Evolutionary conservation across 2,888 invertebrate species (phyloP).

Genomic region (Rhogogaster chlorosoma): DNA sequence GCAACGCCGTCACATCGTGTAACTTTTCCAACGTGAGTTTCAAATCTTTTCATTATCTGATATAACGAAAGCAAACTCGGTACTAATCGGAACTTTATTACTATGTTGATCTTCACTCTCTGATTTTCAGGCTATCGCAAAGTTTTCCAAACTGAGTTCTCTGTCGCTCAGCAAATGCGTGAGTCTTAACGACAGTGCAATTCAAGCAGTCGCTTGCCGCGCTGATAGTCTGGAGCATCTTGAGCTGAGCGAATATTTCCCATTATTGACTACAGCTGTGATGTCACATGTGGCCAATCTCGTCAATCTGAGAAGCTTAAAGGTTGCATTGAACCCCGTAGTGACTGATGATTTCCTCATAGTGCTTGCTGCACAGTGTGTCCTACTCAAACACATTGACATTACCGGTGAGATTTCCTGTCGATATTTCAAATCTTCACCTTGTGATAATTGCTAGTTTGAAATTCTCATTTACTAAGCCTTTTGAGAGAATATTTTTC

Average conservation of each 20-base stretch:
- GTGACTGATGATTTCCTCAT: slow-evolving; percentile 80
- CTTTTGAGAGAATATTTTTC: slow-evolving; percentile 13
- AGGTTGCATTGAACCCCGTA: slow-evolving; percentile 78
- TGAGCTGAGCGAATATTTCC: slow-evolving; percentile 66
- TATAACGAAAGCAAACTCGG: background rate
- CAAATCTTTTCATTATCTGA: background rate
- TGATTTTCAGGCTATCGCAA: slow-evolving; percentile 63
- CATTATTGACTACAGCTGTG: slow-evolving; percentile 70
- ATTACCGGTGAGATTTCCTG: slow-evolving; percentile 62
- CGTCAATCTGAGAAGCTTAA: slow-evolving; percentile 77
- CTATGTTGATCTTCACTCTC: slow-evolving; percentile 1
- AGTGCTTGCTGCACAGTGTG: slow-evolving; percentile 75
- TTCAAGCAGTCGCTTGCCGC: slow-evolving; percentile 64
- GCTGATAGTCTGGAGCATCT: slow-evolving; percentile 64
- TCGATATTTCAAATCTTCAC: background rate
- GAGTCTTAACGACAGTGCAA: slow-evolving; percentile 61
- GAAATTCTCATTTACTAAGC: background rate
- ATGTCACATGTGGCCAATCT: slow-evolving; percentile 76
- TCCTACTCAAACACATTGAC: slow-evolving; percentile 64
- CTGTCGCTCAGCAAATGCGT: slow-evolving; percentile 65
- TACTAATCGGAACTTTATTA: background rate
- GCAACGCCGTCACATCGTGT: slow-evolving; percentile 62
- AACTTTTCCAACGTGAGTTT: slow-evolving; percentile 66
- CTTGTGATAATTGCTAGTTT: background rate
- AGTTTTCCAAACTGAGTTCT: slow-evolving; percentile 62